Evolutionary conservation across 2,888 invertebrate species (phyloP), one percentile per base, ranked within the genome.

Genomic region (Odontothrips loti): DNA sequence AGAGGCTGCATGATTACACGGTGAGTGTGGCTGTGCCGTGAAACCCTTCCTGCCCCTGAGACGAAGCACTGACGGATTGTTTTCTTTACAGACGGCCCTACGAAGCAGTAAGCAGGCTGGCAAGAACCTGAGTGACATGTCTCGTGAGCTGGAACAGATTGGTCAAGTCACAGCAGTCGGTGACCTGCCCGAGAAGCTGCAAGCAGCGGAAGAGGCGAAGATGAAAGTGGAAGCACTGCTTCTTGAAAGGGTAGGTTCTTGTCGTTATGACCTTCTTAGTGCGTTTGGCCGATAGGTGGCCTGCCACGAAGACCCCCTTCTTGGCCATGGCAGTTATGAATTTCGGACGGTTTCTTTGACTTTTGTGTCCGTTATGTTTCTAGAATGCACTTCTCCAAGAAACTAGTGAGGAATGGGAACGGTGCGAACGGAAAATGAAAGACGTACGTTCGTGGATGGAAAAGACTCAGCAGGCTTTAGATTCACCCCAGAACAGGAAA

Each of bases 341-440:
- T 80, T 8, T 81, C 34, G 34, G 34, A 6, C 6, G 34, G 34
- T 68, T 80, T 43, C n/a, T 9, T 10, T 68, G 34, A 80, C 3
- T 8, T 48, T 48, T 17, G 12, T 48, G 20, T 80, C 43, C 47
- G 23, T 47, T 3, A 17, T 63, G 58, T 79, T 90, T 90, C 83
- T 88, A 96, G 96, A 94, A 94, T 86, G 94, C 95, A 79, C 89
- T 96, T 84, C 90, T 97, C 82, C 95, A 95, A 90, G 97, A 97
- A 89, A 93, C 96, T 81, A 93, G 95, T 80, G 96, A 97, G 87
- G 97, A 97, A 89, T 97, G 97, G 96, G 96, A 97, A 87, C 95
- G 97, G 87, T 97, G 96, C 88, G 97, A 97, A 88, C 94, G 92
- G 87, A 97, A 98, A 88, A 91, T 97, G 87, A 95, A 95, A 87